Evolutionary conservation across 2,797 vertebrate species (phyloP).

Genomic region (Mus spretus): DNA sequence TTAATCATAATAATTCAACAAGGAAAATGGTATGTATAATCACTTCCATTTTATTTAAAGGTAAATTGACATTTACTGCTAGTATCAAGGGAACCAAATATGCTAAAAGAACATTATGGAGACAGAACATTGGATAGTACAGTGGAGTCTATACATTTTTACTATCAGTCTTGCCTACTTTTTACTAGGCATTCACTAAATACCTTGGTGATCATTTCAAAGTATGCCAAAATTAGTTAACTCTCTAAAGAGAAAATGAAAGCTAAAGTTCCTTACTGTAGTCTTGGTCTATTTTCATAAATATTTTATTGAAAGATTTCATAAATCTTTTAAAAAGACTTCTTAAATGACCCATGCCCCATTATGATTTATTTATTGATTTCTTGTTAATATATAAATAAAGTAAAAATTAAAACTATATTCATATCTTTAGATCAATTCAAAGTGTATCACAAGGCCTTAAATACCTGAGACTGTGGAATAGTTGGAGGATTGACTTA

Average conservation of each 20-base stretch:
- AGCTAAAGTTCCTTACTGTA: conserved; percentile 10
- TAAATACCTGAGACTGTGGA: not conserved
- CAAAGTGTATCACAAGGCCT: not conserved
- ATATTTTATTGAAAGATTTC: not conserved
- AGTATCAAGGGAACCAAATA: not conserved
- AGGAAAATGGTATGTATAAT: not conserved
- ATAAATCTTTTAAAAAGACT: not conserved
- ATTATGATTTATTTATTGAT: conserved; percentile 21
- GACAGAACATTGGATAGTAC: not conserved
- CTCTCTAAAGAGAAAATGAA: not conserved
- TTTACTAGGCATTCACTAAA: conserved; percentile 13
- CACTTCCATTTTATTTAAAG: not conserved
- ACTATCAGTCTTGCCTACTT: not conserved
- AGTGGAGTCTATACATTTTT: not conserved
- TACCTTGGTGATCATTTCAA: not conserved
- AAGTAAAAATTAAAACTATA: not conserved
- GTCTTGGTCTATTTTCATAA: not conserved
- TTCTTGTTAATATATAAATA: conserved; percentile 35
- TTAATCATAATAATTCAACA: not conserved
- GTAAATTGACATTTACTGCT: not conserved
- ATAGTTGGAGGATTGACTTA: not conserved
- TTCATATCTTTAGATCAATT: not conserved
- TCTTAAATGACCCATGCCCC: not conserved
- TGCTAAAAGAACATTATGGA: not conserved
- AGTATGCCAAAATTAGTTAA: not conserved